phyloP scores from a whole-genome alignment of 2,113 vertebrate genomes.

The Osmerus eperlanus region DNA sequence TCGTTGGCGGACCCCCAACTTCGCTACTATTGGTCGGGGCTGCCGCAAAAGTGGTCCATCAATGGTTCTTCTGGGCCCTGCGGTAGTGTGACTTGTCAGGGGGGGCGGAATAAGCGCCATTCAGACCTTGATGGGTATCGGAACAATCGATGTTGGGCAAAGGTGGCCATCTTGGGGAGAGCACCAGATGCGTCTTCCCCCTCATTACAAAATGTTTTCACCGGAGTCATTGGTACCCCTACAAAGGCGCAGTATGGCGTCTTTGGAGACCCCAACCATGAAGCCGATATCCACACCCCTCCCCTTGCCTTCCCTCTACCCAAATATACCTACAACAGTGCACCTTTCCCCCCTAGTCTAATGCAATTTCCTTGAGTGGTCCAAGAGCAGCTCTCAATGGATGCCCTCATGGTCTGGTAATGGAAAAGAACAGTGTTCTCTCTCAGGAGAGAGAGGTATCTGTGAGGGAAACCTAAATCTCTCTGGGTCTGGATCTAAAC shows the following conservation, averaged over 20 bases:
- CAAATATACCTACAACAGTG: slow-evolving; percentile 25
- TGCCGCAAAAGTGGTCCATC: slow-evolving; percentile 50
- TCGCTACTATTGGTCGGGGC: slow-evolving; percentile 39
- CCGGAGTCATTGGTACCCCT: slow-evolving; percentile 40
- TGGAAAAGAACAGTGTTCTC: slow-evolving; percentile 6
- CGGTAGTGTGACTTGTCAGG: slow-evolving; percentile 56
- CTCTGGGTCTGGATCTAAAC: slow-evolving; percentile 15
- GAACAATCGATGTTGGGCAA: slow-evolving; percentile 41
- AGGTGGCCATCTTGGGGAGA: slow-evolving; percentile 44
- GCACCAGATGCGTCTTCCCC: slow-evolving; percentile 72
- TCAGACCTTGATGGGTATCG: slow-evolving; percentile 58
- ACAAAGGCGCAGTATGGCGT: slow-evolving; percentile 38
- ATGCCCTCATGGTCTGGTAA: neutral
- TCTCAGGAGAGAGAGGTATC: slow-evolving; percentile 21
- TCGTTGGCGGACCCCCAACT: slow-evolving; percentile 50
- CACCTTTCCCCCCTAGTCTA: slow-evolving; percentile 39
- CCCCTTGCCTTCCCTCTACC: neutral
- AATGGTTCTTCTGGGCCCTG: slow-evolving; percentile 55
- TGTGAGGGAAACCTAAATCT: slow-evolving; percentile 29
- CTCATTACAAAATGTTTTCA: slow-evolving; percentile 58
- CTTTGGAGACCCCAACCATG: slow-evolving; percentile 31
- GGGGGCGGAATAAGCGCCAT: slow-evolving; percentile 36
- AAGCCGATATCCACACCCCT: neutral
- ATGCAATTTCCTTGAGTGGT: slow-evolving; percentile 18
- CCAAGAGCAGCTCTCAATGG: slow-evolving; percentile 18